A percentile compares a stretch with the other conserved stretches of the same genome.
Evolutionary conservation across 2,797 vertebrate species (phyloP).

Genomic region (Trichosurus vulpecula): DNA sequence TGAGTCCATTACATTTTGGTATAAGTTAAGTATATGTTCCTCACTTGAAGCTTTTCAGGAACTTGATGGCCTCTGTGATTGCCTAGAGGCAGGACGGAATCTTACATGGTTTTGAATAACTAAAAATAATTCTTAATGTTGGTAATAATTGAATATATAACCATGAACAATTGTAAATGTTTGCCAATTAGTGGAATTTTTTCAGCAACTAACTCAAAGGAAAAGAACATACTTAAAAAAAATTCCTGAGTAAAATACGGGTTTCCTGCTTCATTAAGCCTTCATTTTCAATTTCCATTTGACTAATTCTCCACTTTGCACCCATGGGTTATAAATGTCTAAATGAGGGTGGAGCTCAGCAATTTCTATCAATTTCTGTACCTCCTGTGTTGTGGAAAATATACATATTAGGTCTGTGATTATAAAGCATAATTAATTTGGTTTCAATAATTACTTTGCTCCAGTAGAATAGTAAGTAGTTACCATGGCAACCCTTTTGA

Average conservation of each 20-base stretch:
- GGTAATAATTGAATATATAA: constrained; percentile 17
- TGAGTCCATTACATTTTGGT: constrained; percentile 21
- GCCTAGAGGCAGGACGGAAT: constrained; percentile 22
- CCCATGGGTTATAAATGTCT: constrained; percentile 43
- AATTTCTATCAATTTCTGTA: constrained; percentile 46
- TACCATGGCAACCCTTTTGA: constrained; percentile 44
- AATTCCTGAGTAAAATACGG: constrained; percentile 26
- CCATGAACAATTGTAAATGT: constrained; percentile 15
- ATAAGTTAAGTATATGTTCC: constrained; percentile 35
- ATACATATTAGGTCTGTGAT: constrained; percentile 29
- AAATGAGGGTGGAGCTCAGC: constrained; percentile 33
- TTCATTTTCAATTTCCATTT: constrained; percentile 59
- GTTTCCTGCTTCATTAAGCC: constrained; percentile 51
- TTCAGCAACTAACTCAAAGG: background rate
- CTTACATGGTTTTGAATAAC: constrained; percentile 7
- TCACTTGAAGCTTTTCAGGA: constrained; percentile 46
- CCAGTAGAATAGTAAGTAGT: constrained; percentile 9
- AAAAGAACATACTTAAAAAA: background rate
- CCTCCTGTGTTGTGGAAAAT: constrained; percentile 14
- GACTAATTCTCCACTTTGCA: constrained; percentile 38
- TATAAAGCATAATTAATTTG: constrained; percentile 55
- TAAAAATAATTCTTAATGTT: constrained; percentile 39
- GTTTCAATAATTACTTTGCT: constrained; percentile 45
- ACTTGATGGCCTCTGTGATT: constrained; percentile 10
- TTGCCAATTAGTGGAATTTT: background rate